Base-by-base conservation (phyloP, 2,113 vertebrate genomes). In the Odobenus rosmarus region DNA sequence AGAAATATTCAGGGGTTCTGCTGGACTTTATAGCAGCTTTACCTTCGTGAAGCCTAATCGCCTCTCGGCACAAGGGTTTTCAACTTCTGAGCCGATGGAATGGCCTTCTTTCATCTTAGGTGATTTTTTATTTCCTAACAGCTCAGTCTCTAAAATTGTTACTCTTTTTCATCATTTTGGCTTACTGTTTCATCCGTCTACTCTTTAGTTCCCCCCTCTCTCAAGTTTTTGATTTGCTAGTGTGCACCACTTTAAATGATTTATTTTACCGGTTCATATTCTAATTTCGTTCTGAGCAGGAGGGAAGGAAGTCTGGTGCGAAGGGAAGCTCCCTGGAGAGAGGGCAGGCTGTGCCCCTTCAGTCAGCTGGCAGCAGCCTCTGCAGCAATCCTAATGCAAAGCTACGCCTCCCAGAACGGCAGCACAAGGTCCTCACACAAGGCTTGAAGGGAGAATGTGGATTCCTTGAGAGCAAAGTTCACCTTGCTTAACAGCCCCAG, bases 381-480 rank as follows among this genome's bases (percentile, higher is more conserved):
- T 2, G 81, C 13, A 77, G 42, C 57, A 53, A 24, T 19, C 72
- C 74, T 14, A 49, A 24, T 4, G 21, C 31, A 7, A 36, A 0
- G 9, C 36, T 31, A 7, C 36, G 36, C 46, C 51, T 55, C 62
- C 31, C 23, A 24, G 28, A 14, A 33, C n/a, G 4, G 59, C 62
- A 55, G 13, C 76, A 16, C 36, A 31, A 39, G 91, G n/a, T 42
- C 46, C 24, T 61, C 80, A 33, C 36, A 53, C n/a, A 15, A 24
- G 28, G 26, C 31, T 91, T 92, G 19, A 18, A 69, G 69, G 59
- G n/a, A 51, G 51, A 93, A 36, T 7, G 67, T 1, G 9, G 26
- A 76, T 69, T 82, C 46, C 55, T 23, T 26, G 59, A 90, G 69
- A 90, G 42, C 95, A 81, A 90, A 81, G 92, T 79, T 83, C 76